Percentiles rank a stretch among this genome's conserved stretches.
Conservation (phyloP, 2,113 vertebrate species). For the Clarias magur region DNA sequence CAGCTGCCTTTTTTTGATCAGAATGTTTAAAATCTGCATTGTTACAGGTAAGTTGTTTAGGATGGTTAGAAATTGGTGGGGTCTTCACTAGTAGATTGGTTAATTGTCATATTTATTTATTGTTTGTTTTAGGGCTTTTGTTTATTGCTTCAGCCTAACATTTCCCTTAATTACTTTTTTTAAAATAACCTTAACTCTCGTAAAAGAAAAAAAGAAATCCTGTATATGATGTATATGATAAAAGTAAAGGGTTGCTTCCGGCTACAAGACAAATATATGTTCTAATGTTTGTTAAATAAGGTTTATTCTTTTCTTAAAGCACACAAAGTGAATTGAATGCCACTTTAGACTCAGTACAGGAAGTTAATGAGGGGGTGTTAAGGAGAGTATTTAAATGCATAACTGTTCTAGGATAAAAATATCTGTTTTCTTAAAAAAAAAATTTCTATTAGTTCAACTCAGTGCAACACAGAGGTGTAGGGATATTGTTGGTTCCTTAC, state of each 20-base stretch:
- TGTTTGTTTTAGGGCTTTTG: not conserved
- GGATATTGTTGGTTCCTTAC: not conserved
- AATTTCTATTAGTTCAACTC: not conserved
- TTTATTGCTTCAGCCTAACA: not conserved
- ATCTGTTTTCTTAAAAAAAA: not conserved
- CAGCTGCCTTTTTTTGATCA: not conserved
- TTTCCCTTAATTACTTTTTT: no score
- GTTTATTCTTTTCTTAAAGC: conserved; percentile 6
- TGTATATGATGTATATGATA: not conserved
- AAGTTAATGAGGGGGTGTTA: not conserved
- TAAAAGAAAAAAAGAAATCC: not conserved
- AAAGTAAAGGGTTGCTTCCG: not conserved
- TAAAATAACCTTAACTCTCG: no score
- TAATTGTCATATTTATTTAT: not conserved
- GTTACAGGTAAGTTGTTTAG: not conserved
- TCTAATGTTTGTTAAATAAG: not conserved
- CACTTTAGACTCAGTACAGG: not conserved
- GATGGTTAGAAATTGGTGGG: not conserved
- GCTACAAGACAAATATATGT: conserved; percentile 5
- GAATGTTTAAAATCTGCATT: not conserved
- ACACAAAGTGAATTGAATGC: not conserved
- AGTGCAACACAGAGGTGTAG: not conserved
- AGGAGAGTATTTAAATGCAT: not conserved
- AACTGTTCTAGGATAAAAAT: not conserved
- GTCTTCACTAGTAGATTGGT: not conserved